Evolutionary conservation across 2,797 vertebrate species (phyloP).

Genomic region (Silurus lanzhouensis): DNA sequence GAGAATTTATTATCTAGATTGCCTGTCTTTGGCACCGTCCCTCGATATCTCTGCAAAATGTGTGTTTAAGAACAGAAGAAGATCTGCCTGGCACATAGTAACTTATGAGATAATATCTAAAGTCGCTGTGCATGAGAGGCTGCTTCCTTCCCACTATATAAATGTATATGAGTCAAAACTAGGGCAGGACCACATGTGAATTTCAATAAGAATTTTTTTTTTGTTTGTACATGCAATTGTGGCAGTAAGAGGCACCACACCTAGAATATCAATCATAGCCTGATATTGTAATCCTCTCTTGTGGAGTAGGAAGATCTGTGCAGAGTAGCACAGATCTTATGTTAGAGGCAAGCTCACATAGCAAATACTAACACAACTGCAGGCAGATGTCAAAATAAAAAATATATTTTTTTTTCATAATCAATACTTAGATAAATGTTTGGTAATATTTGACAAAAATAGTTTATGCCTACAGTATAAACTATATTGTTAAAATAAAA

Average conservation of each 20-base stretch:
- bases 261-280: constrained; percentile 69
- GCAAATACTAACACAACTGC: constrained; percentile 42
- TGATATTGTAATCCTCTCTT: constrained; percentile 51
- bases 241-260: constrained; percentile 51
- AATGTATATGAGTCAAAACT: constrained; percentile 80
- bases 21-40: constrained; percentile 63
- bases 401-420: not conserved
- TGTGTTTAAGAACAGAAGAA: constrained; percentile 58
- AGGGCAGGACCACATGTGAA: constrained; percentile 71
- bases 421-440: not conserved
- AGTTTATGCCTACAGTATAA: not conserved
- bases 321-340: constrained; percentile 27
- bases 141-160: constrained; percentile 75
- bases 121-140: constrained; percentile 54
- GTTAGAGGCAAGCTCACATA: constrained; percentile 48
- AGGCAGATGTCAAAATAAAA: constrained; percentile 60
- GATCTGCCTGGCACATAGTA: constrained; percentile 61
- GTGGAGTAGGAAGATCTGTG: not conserved
- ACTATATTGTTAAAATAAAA: not conserved
- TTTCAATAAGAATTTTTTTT: constrained; percentile 67
- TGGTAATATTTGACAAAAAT: too few species aligned
- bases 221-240: constrained; percentile 73
- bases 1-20: constrained; percentile 70
- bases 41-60: constrained; percentile 56
- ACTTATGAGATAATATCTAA: constrained; percentile 77